These are phyloP conservation scores for Monochamus alternatus DNA, from an alignment of 2,888 invertebrate genomes.

Conservation along the genomic window DNA sequence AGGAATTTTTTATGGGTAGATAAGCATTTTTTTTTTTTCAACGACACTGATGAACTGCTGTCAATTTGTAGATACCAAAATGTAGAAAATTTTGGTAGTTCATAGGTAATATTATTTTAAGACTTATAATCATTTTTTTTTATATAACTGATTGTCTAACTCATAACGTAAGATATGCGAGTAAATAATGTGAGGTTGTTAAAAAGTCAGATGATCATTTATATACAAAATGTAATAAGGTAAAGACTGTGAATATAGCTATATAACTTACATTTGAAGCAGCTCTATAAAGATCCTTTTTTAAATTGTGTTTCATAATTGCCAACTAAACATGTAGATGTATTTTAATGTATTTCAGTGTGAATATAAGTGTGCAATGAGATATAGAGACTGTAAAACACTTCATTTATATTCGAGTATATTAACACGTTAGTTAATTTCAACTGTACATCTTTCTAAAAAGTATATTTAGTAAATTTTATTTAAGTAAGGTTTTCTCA, in stretches of 20 bases:
- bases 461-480: conserved; percentile 49
- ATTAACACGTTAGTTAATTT: conserved; percentile 50
- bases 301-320: conserved; percentile 52
- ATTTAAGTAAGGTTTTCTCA: conserved; percentile 38
- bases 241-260: conserved; percentile 62
- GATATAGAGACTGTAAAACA: conserved; percentile 64
- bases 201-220: not conserved
- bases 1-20: conserved; percentile 27
- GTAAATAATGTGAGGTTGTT: not conserved
- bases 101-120: conserved; percentile 49
- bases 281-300: conserved; percentile 55
- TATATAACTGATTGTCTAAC: not conserved
- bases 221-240: conserved; percentile 41
- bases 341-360: conserved; percentile 60
- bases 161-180: not conserved
- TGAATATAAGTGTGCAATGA: conserved; percentile 66
- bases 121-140: conserved; percentile 45
- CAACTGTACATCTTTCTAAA: conserved; percentile 54
- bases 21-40: conserved; percentile 39
- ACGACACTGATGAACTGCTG: conserved; percentile 51
- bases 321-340: conserved; percentile 59
- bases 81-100: conserved; percentile 42
- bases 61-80: conserved; percentile 41
- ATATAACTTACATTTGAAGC: conserved; percentile 53
- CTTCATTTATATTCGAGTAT: conserved; percentile 56